Evolutionary conservation across 2,797 vertebrate genomes (phyloP).

Genomic region (Lagorchestes hirsutus): DNA sequence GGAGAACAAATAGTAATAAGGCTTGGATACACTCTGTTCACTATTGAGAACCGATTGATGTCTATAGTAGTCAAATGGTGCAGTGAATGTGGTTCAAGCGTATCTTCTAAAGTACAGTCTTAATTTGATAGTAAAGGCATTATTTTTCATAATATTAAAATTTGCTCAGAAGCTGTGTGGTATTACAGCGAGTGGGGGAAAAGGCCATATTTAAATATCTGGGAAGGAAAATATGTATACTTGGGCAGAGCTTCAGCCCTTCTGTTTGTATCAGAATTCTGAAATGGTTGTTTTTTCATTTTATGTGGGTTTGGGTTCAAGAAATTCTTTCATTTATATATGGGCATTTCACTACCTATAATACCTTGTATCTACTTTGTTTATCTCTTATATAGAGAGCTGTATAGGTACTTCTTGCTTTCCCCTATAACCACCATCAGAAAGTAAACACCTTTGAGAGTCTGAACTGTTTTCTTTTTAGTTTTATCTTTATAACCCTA

Average conservation of each 20-base stretch:
- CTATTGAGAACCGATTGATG: background rate
- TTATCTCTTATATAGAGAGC: no score
- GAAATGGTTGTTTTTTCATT: background rate
- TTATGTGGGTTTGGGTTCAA: background rate
- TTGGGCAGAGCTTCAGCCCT: background rate
- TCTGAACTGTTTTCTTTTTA: no score
- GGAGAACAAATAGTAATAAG: background rate
- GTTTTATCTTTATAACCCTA: background rate
- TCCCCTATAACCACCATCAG: background rate
- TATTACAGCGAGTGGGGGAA: background rate
- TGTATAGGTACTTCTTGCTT: background rate
- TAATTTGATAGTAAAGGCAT: constrained; percentile 18
- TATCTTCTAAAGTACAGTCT: background rate
- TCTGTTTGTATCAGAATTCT: fast-evolving
- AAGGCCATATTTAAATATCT: background rate
- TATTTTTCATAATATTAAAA: background rate
- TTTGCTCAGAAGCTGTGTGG: constrained; percentile 21
- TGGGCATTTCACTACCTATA: background rate
- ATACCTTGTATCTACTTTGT: background rate
- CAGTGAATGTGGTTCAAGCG: no score
- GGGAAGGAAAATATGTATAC: background rate
- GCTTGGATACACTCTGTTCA: background rate
- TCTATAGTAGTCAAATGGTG: background rate
- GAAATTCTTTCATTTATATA: background rate
- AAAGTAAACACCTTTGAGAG: background rate